A percentile compares a stretch with the other conserved stretches of the same genome.
Evolutionary conservation across 2,797 vertebrate genomes (phyloP).

Genomic region (Cynodonichthys magdalenae): DNA sequence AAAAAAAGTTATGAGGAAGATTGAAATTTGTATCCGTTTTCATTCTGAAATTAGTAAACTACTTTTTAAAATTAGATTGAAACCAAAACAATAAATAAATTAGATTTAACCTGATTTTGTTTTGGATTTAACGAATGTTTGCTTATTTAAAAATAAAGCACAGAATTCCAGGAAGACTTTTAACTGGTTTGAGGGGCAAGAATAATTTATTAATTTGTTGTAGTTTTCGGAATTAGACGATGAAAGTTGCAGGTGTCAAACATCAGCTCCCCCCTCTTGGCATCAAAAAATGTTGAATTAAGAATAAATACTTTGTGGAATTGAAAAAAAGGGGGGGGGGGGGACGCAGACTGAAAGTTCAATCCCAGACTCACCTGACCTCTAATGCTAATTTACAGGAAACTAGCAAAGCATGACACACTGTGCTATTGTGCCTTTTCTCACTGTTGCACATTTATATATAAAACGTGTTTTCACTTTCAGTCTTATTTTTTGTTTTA

Average conservation of each 20-base stretch:
- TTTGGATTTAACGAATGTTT: constrained; percentile 15
- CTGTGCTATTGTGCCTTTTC: constrained; percentile 84
- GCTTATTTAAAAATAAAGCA: constrained; percentile 22
- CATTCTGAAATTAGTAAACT: neutral
- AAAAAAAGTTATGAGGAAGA: too few relatives aligned
- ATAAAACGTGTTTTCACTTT: constrained; percentile 62
- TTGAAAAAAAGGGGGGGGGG: neutral
- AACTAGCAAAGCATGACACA: constrained; percentile 75
- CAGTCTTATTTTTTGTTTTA: constrained; percentile 57
- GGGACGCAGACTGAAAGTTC: constrained; percentile 38
- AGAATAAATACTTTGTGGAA: constrained; percentile 30
- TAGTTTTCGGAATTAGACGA: too few relatives aligned
- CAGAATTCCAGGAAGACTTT: constrained; percentile 3
- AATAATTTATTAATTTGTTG: constrained; percentile 2
- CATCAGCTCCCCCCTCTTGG: constrained; percentile 15
- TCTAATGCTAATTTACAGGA: constrained; percentile 65
- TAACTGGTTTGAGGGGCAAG: neutral
- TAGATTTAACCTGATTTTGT: constrained; percentile 10
- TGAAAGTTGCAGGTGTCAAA: constrained; percentile 22
- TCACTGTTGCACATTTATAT: constrained; percentile 77
- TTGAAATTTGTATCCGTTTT: neutral
- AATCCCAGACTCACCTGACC: constrained; percentile 46
- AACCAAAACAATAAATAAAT: too few relatives aligned
- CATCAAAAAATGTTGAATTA: constrained; percentile 21
- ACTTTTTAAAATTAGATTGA: too few relatives aligned